phyloP scores from a whole-genome alignment of 2,888 invertebrate species.

The Plagiodera versicolora region DNA sequence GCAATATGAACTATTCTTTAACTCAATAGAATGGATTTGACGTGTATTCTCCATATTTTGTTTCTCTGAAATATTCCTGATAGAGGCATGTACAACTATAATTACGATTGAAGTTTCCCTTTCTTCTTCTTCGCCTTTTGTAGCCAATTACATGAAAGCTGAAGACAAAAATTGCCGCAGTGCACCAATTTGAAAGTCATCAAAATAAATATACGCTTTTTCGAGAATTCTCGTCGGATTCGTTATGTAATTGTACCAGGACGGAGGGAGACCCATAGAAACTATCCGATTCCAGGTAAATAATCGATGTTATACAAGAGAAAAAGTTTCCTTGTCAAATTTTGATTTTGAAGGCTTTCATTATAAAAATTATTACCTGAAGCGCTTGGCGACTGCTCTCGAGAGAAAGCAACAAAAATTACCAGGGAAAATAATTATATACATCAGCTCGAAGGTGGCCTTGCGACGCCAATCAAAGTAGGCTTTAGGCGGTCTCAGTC shows the following conservation, averaged over 20 bases:
- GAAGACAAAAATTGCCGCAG: background rate
- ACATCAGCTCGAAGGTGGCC: constrained; percentile 49
- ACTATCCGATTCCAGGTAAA: constrained; percentile 18
- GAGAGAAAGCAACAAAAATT: constrained; percentile 38
- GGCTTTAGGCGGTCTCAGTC: constrained; percentile 51
- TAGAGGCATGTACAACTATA: too few species aligned
- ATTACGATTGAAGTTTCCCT: background rate
- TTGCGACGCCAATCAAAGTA: constrained; percentile 55
- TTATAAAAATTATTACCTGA: constrained; percentile 46
- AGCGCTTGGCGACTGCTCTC: constrained; percentile 33
- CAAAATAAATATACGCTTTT: background rate
- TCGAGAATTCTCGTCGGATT: background rate
- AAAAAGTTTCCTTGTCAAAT: constrained; percentile 38
- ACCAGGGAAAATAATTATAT: constrained; percentile 49
- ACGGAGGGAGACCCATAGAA: background rate
- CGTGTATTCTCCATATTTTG: too few species aligned
- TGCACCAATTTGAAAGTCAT: background rate
- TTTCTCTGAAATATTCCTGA: too few species aligned
- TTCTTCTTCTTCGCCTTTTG: background rate
- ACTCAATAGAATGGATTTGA: too few species aligned
- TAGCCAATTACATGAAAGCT: background rate
- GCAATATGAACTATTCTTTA: too few species aligned
- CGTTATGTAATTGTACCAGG: background rate
- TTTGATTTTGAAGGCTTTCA: constrained; percentile 36
- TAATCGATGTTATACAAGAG: constrained; percentile 53